Conservation (phyloP, 2,888 invertebrate genomes). For the Cantharis lateralis region DNA sequence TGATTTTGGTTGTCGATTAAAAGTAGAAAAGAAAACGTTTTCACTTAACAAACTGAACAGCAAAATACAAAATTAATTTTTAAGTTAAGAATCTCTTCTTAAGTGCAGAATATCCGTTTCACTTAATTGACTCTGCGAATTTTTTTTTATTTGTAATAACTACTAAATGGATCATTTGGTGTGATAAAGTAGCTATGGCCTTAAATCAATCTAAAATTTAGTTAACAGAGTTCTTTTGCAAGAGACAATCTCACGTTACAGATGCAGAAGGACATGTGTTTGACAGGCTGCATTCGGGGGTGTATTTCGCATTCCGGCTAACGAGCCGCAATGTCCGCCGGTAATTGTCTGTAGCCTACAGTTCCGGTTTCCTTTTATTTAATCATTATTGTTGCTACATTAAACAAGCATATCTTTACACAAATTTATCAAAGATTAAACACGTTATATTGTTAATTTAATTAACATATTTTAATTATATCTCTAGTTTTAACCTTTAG, state of each 20-base stretch:
- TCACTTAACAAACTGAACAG: slow-evolving; percentile 1
- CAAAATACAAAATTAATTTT: not conserved
- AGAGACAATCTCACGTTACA: slow-evolving; percentile 20
- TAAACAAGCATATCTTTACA: not conserved
- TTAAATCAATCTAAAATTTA: not conserved
- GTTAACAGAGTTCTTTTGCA: not conserved
- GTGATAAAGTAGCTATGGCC: not conserved
- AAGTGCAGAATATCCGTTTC: not conserved
- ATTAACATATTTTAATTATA: not conserved
- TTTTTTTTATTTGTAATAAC: not conserved
- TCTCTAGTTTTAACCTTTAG: not conserved
- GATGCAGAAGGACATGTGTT: slow-evolving; percentile 43
- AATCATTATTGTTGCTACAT: not conserved
- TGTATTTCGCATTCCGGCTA: slow-evolving; percentile 45
- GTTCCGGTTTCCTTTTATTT: slow-evolving; percentile 8
- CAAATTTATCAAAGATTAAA: not conserved
- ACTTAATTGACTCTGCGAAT: no score
- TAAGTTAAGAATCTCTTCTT: not conserved
- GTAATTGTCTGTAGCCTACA: slow-evolving; percentile 42
- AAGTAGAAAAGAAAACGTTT: slow-evolving; percentile 4
- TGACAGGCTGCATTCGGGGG: slow-evolving; percentile 43
- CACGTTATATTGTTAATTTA: not conserved
- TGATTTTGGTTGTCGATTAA: slow-evolving; percentile 25
- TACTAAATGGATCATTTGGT: not conserved
- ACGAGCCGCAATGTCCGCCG: slow-evolving; percentile 46